Conservation (phyloP, 2,113 vertebrate genomes). For the Phylloscopus trochiloides region DNA sequence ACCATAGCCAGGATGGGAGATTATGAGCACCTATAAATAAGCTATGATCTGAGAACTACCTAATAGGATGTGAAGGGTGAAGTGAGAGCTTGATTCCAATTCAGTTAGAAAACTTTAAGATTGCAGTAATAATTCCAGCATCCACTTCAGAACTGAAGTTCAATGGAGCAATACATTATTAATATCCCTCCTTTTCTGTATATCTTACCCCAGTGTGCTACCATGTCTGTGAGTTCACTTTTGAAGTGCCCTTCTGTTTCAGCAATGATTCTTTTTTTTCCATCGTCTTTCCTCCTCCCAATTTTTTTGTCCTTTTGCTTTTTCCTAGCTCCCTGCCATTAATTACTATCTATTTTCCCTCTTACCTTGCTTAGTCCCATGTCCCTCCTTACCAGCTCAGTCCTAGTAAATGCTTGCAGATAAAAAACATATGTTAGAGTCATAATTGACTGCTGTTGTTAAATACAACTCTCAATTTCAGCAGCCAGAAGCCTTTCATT, state of each 20-base stretch:
- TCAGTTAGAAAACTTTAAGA: conserved; percentile 31
- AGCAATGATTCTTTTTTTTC: not conserved
- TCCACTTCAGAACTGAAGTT: not conserved
- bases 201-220: not conserved
- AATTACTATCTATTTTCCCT: not conserved
- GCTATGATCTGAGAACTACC: not conserved
- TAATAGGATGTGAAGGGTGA: conserved; percentile 44
- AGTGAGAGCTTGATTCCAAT: conserved; percentile 9
- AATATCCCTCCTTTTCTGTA: not conserved
- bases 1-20: not conserved
- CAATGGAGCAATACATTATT: conserved; percentile 25
- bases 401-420: not conserved
- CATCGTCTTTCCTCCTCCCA: not conserved
- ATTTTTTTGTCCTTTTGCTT: not conserved
- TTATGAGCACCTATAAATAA: not conserved
- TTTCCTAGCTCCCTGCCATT: not conserved
- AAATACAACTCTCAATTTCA: not conserved
- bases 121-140: conserved; percentile 12
- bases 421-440: not conserved
- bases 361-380: not conserved
- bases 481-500: not conserved
- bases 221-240: not conserved
- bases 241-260: not conserved
- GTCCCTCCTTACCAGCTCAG: not conserved
- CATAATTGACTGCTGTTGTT: not conserved